Evolutionary conservation across 2,113 vertebrate genomes (phyloP).

Genomic region (Colossoma macropomum): DNA sequence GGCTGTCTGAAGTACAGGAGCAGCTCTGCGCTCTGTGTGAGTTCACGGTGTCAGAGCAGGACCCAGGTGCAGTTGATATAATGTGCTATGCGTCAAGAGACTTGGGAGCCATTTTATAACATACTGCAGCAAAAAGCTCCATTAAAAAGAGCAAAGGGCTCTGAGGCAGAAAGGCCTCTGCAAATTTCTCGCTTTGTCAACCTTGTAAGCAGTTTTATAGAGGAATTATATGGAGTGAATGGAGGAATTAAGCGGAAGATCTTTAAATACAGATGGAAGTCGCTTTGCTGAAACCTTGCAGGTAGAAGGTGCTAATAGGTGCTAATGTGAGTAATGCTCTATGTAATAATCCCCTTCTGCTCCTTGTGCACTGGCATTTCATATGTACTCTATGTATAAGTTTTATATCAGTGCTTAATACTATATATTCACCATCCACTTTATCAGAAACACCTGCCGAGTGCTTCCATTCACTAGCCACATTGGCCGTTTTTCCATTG

Average conservation of each 20-base stretch:
- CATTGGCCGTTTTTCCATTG: too few relatives aligned
- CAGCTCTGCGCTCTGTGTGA: background rate
- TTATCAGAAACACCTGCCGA: too few relatives aligned
- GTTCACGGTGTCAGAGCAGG: constrained; percentile 11
- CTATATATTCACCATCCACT: background rate
- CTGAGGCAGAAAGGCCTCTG: background rate
- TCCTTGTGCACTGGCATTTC: background rate
- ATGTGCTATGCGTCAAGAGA: constrained; percentile 38
- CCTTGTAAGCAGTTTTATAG: background rate
- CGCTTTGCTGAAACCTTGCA: background rate
- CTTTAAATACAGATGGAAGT: background rate
- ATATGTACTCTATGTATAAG: background rate
- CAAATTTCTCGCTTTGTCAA: background rate
- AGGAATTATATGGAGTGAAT: constrained; percentile 12
- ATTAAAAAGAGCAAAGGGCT: background rate
- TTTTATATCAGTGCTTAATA: background rate
- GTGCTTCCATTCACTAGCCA: too few relatives aligned
- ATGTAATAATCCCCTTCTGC: background rate
- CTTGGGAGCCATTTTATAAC: constrained; percentile 32
- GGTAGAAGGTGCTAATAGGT: background rate
- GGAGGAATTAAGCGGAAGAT: background rate
- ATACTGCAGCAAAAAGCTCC: constrained; percentile 13
- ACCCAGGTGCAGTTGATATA: constrained; percentile 42
- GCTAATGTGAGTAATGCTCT: background rate
- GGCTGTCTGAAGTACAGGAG: background rate